Evolutionary conservation across 2,113 vertebrate genomes (phyloP).

Genomic region (Python bivittatus): DNA sequence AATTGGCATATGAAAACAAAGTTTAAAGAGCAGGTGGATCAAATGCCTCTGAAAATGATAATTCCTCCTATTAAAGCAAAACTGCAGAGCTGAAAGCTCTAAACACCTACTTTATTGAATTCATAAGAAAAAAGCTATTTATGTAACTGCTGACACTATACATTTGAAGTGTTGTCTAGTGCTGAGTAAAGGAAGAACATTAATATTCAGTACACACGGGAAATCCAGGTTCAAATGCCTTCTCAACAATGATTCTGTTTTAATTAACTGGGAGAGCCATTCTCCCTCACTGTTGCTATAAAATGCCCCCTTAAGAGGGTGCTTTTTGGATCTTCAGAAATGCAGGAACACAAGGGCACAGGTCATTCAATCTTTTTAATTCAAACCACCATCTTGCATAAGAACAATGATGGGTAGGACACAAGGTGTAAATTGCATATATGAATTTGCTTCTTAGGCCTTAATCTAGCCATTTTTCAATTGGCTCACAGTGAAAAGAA

Average conservation of each 20-base stretch:
- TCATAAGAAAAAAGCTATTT: not conserved
- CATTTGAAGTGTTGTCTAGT: not conserved
- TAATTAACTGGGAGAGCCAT: not conserved
- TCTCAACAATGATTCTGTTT: not conserved
- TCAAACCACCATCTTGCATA: not conserved
- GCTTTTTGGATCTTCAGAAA: not conserved
- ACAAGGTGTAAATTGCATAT: no score
- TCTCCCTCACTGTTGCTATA: not conserved
- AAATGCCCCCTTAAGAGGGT: not conserved
- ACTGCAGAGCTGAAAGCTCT: not conserved
- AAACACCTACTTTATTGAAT: not conserved
- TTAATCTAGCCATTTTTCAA: not conserved
- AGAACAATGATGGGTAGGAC: not conserved
- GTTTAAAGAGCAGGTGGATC: not conserved
- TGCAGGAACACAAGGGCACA: not conserved
- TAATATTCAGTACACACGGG: not conserved
- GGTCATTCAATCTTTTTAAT: not conserved
- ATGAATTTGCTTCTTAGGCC: not conserved
- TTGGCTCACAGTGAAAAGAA: not conserved
- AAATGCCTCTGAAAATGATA: not conserved
- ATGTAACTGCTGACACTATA: not conserved
- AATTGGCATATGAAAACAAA: not conserved
- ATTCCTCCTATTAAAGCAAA: not conserved
- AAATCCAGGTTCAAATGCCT: not conserved
- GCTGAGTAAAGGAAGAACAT: not conserved